phyloP scores from a whole-genome alignment of 2,113 vertebrate species.

The Antennarius striatus region DNA sequence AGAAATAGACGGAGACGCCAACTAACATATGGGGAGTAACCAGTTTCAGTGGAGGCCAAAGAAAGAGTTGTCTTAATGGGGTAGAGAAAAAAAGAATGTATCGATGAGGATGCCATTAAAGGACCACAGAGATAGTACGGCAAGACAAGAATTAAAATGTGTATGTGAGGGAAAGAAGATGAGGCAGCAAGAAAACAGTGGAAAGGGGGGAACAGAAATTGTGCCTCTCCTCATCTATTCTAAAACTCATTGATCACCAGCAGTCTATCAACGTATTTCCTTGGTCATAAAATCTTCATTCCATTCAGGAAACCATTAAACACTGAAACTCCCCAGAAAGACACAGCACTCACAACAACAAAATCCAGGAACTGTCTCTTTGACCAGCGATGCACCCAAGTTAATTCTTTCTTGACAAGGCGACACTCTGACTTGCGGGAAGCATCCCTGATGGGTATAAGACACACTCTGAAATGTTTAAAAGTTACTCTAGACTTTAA shows the following conservation, averaged over 20 bases:
- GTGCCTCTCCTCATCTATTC: constrained; percentile 65
- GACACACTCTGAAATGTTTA: not conserved
- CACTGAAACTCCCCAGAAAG: constrained; percentile 55
- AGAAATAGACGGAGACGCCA: constrained; percentile 1
- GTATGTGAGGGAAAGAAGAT: not conserved
- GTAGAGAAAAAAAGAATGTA: not conserved
- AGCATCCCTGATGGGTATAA: not conserved
- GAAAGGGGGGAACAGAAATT: not conserved
- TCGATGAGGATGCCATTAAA: not conserved
- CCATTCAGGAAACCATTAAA: constrained; percentile 62
- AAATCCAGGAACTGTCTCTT: constrained; percentile 16
- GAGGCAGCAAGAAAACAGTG: not conserved
- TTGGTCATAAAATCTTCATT: constrained; percentile 51
- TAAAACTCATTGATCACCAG: constrained; percentile 56
- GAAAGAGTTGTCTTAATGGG: not conserved
- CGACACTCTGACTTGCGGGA: constrained; percentile 13
- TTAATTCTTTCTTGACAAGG: constrained; percentile 17
- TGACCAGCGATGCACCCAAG: constrained; percentile 1
- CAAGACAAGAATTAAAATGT: not conserved
- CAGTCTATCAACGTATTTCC: constrained; percentile 46
- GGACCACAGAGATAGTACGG: not conserved
- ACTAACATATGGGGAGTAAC: constrained; percentile 5
- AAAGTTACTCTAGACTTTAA: no score
- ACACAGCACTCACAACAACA: constrained; percentile 48
- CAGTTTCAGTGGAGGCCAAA: no score